These are phyloP conservation scores for Sesamia inferens DNA, from an alignment of 2,888 invertebrate species.

Conservation along the genomic window DNA sequence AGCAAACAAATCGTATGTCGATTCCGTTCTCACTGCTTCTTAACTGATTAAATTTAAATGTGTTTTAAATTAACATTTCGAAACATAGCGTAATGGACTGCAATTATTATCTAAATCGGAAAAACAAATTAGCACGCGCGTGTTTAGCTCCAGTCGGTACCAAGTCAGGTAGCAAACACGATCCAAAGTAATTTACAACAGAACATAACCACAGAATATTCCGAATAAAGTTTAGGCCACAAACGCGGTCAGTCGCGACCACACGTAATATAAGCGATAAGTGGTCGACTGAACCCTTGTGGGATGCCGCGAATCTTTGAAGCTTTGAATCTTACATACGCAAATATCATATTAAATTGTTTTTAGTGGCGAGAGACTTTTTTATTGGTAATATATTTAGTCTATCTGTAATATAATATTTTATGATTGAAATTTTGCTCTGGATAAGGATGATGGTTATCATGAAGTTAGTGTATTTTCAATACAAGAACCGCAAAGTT, in stretches of 20 bases:
- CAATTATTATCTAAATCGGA: neutral
- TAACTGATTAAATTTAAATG: neutral
- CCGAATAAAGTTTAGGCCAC: slow-evolving; percentile 47
- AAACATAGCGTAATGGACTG: neutral
- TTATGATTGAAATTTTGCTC: neutral
- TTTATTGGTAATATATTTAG: neutral
- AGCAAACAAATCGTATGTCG: neutral
- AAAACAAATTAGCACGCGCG: neutral
- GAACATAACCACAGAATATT: slow-evolving; percentile 28
- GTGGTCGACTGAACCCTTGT: slow-evolving; percentile 38
- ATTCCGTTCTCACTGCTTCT: neutral
- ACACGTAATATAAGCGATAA: slow-evolving; percentile 44
- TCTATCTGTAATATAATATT: neutral
- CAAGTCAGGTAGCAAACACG: slow-evolving; percentile 14
- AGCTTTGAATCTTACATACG: slow-evolving; percentile 25
- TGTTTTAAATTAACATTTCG: neutral
- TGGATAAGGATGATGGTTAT: neutral
- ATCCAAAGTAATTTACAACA: slow-evolving; percentile 26
- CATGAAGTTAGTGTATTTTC: neutral
- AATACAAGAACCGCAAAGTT: neutral
- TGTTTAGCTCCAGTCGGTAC: neutral
- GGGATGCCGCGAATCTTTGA: slow-evolving; percentile 51
- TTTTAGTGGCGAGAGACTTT: neutral
- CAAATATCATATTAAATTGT: slow-evolving; percentile 39
- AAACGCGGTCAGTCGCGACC: slow-evolving; percentile 35